Percentiles rank a stretch among this genome's conserved stretches.
phyloP scores from a whole-genome alignment of 2,888 invertebrate species.

The Salticus scenicus region DNA sequence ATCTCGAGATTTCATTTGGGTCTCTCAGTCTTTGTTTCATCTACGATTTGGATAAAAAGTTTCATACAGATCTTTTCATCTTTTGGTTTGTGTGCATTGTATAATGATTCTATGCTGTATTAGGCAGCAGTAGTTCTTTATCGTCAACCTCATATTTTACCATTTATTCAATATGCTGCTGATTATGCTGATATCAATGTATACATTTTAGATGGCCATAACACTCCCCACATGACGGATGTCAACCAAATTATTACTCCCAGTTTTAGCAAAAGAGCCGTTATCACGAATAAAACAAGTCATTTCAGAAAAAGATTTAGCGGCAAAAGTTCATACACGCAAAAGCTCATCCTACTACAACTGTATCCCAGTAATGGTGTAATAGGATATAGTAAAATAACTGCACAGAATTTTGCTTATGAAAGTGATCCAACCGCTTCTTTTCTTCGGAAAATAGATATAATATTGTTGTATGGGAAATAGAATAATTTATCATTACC shows the following conservation, averaged over 20 bases:
- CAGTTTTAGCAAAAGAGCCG: conserved; percentile 1
- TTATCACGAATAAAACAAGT: neutral
- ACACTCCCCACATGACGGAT: conserved; percentile 72
- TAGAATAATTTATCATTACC: conserved; percentile 2
- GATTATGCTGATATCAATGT: conserved; percentile 73
- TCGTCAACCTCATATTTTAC: neutral
- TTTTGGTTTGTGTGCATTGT: neutral
- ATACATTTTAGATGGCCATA: conserved; percentile 70
- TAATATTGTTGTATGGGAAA: neutral
- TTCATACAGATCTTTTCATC: neutral
- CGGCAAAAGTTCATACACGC: neutral
- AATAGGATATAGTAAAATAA: conserved; percentile 8
- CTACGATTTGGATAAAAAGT: neutral
- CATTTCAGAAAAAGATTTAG: neutral
- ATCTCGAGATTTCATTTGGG: too few relatives aligned
- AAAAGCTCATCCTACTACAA: too few relatives aligned
- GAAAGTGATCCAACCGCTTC: neutral
- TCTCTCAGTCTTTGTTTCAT: conserved; percentile 7
- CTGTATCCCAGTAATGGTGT: neutral
- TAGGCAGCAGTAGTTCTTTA: neutral
- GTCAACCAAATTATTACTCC: conserved; percentile 72
- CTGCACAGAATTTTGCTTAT: conserved; percentile 4
- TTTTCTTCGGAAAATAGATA: neutral
- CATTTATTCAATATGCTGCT: conserved; percentile 71
- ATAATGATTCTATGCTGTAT: neutral